Percentiles rank a stretch among this genome's conserved stretches.
phyloP scores from a whole-genome alignment of 2,888 invertebrate species.

The Scrobipalpa costella region DNA sequence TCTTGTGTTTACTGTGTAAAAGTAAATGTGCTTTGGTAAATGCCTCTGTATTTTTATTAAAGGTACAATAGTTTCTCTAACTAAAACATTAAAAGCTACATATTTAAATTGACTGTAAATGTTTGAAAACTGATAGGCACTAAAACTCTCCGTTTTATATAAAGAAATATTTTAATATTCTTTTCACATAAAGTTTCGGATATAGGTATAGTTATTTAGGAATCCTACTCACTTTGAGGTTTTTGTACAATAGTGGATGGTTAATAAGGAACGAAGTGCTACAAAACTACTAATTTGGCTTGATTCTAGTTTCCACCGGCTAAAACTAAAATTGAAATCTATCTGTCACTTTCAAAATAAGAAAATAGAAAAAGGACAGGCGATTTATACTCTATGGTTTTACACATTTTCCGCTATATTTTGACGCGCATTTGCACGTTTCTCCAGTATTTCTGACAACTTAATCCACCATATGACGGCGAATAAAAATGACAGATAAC shows the following conservation, averaged over 20 bases:
- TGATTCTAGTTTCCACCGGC: too few relatives aligned
- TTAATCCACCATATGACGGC: too few relatives aligned
- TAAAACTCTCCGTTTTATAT: neutral
- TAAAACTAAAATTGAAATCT: too few relatives aligned
- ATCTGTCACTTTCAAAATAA: too few relatives aligned
- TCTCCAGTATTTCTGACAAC: too few relatives aligned
- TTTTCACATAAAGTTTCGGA: neutral
- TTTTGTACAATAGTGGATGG: conserved; percentile 10
- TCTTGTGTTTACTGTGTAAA: neutral
- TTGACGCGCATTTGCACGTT: too few relatives aligned
- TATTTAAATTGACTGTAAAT: conserved; percentile 10
- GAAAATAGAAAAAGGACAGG: too few relatives aligned
- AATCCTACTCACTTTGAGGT: neutral
- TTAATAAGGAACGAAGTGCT: conserved; percentile 8
- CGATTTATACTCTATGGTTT: too few relatives aligned
- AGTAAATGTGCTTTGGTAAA: conserved; percentile 1
- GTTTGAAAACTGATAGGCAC: neutral
- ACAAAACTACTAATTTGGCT: conserved; percentile 1
- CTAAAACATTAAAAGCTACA: conserved; percentile 6
- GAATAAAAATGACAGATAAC: too few relatives aligned
- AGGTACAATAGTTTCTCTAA: conserved; percentile 5
- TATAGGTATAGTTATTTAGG: neutral
- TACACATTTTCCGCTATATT: too few relatives aligned
- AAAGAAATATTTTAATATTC: neutral
- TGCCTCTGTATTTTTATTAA: conserved; percentile 7